Base-by-base conservation (phyloP, 2,888 invertebrate species). In the Phania funesta region DNA sequence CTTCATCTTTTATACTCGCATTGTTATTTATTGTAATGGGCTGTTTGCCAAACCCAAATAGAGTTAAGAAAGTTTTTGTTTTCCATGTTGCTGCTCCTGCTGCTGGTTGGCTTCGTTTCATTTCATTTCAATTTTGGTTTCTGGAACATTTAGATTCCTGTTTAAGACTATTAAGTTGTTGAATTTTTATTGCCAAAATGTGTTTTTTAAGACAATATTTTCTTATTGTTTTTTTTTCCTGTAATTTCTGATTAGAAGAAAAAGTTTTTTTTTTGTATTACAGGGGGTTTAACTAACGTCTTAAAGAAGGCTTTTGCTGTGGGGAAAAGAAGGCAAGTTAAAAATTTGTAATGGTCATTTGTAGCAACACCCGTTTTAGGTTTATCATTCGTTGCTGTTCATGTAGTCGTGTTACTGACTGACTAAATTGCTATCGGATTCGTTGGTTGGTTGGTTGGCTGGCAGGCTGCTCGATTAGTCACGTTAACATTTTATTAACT, bases 21-120 rank as follows among this genome's bases (percentile, higher is more conserved):
- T 75, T 82, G 78, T 82, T 82, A 82, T 78, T 82, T 82, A 82
- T 78, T 74, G 44, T 65, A 74, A 74, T 78, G 82, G 82, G 82
- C 82, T 65, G 78, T 22, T 24, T 78, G 82, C 82, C 82, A 82
- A 82, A 78, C 78, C 78, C 65, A 65, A 82, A 82, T 70, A 32
- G 18, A 74, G 50, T 60, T 60, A 67, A 82, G 68, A 35, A 32
- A 68, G 68, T 67, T 64, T 56, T 29, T 26, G 52, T 71, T 73
- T 60, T 65, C 50, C 24, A 26, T 62, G 35, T 32, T 41, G 11
- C 38, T 26, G 73, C 48, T 29, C 24, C 46, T 8, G 56, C 29
- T 64, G 4, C 11, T 73, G 64, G 38, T 22, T 74, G 18, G 9
- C n/a, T 50, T 22, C 24, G n/a, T 35, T 68, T 52, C 35, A 58